A percentile compares a stretch with the other conserved stretches of the same genome.
Evolutionary conservation across 2,113 vertebrate species (phyloP).

Genomic region (Smithornis capensis): DNA sequence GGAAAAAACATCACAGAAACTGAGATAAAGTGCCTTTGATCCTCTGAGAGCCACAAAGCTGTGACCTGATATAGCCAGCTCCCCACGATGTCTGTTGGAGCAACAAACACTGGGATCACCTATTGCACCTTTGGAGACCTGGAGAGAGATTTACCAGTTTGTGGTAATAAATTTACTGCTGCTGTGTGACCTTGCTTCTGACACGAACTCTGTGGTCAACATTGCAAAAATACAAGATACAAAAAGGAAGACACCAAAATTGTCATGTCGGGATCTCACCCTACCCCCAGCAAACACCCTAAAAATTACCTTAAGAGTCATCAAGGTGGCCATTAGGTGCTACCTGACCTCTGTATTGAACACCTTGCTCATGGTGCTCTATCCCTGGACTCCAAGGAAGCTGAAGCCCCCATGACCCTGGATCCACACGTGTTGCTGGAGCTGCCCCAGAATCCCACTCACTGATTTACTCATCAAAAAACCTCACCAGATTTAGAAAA

Average conservation of each 20-base stretch:
- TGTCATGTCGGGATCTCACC: not conserved
- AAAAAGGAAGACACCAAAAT: not conserved
- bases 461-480: not conserved
- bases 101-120: not conserved
- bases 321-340: not conserved
- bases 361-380: not conserved
- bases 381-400: not conserved
- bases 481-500: not conserved
- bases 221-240: not conserved
- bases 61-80: not conserved
- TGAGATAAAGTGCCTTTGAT: not conserved
- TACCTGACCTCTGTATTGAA: not conserved
- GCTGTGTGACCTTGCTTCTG: accelerated
- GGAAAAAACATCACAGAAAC: not conserved
- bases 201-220: not conserved
- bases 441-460: not conserved
- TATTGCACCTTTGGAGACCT: not conserved
- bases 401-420: accelerated
- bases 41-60: not conserved
- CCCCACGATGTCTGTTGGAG: accelerated
- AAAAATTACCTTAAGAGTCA: not conserved
- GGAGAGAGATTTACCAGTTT: not conserved
- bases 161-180: not conserved
- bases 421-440: not conserved
- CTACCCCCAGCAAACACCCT: not conserved